These are phyloP conservation scores for Rhadina sibilatrix DNA, from an alignment of 2,113 vertebrate genomes.

Conservation along the genomic window DNA sequence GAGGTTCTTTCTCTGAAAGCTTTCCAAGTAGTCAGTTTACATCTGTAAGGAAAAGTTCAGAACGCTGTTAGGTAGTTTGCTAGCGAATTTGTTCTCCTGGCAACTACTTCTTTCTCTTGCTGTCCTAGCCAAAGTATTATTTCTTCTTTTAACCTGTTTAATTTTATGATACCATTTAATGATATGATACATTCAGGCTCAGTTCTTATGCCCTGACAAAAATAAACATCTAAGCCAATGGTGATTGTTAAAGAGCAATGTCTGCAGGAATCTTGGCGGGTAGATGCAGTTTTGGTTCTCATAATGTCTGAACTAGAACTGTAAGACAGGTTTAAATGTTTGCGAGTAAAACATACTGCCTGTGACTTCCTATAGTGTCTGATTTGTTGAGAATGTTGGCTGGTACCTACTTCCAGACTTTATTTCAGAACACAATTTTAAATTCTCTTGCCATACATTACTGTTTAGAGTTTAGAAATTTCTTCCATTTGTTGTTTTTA, in stretches of 20 bases:
- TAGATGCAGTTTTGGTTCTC: background rate
- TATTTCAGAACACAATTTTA: background rate
- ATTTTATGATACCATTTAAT: background rate
- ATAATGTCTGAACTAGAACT: background rate
- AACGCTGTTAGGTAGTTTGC: background rate
- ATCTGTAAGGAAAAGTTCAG: background rate
- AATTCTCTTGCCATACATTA: background rate
- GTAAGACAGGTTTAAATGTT: background rate
- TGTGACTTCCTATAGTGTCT: background rate
- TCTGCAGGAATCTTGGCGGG: background rate
- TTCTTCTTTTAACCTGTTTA: background rate
- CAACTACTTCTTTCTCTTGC: background rate
- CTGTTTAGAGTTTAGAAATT: background rate
- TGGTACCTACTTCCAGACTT: background rate
- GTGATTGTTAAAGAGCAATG: background rate
- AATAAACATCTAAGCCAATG: background rate
- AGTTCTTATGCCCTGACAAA: background rate
- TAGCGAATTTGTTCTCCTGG: background rate
- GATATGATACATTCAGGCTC: background rate
- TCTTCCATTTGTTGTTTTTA: background rate
- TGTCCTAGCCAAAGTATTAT: background rate
- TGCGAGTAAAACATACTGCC: background rate
- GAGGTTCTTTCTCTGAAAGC: background rate
- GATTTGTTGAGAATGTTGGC: background rate
- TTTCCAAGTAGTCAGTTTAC: background rate